Evolutionary conservation across 2,888 invertebrate species (phyloP).

Genomic region (Phengaris arion): DNA sequence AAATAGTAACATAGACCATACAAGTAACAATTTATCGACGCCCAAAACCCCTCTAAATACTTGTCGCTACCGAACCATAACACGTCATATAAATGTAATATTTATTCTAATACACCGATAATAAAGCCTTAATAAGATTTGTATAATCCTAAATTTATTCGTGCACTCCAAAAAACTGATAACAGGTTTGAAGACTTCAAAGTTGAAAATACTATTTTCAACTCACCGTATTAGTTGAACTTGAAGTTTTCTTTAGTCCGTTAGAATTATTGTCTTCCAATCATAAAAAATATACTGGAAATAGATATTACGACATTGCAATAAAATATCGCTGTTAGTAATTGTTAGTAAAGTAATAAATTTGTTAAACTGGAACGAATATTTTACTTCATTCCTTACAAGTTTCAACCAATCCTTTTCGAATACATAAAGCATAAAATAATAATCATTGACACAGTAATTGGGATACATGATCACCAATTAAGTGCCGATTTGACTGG

Average conservation of each 20-base stretch:
- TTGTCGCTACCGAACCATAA: conserved; percentile 10
- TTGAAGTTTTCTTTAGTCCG: not conserved
- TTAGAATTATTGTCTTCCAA: not conserved
- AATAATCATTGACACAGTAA: not conserved
- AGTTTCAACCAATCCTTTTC: not conserved
- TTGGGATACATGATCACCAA: not conserved
- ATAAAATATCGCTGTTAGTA: not conserved
- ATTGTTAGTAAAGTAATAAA: not conserved
- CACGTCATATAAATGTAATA: conserved; percentile 8
- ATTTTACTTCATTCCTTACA: not conserved
- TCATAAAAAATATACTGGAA: conserved; percentile 5
- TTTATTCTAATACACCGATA: conserved; percentile 3
- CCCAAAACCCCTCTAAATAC: not conserved
- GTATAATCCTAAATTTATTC: conserved; percentile 16
- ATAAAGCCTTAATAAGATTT: conserved; percentile 22
- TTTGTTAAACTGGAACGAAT: not conserved
- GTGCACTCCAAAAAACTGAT: not conserved
- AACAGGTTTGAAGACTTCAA: conserved; percentile 27
- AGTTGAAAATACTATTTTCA: not conserved
- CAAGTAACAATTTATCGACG: not conserved
- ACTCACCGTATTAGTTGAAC: not conserved
- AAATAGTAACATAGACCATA: not conserved
- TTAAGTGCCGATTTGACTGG: too few species aligned
- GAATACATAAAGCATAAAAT: not conserved
- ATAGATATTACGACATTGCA: conserved; percentile 6